Conservation (phyloP, 2,888 invertebrate species). For the Bembecia ichneumoniformis region DNA sequence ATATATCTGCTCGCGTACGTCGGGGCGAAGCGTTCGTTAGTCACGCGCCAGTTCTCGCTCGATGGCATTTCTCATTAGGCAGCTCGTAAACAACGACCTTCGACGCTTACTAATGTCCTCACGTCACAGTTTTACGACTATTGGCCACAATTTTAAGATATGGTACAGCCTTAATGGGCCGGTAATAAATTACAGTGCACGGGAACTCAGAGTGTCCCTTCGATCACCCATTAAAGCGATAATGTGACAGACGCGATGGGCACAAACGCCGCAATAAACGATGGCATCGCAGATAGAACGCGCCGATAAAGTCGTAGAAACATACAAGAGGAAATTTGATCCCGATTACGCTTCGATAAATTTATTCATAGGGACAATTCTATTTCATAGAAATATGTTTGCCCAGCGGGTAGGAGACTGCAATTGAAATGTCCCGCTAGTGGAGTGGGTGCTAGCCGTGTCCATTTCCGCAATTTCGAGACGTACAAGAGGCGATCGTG, state of each 20-base stretch:
- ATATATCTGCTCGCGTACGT: slow-evolving; percentile 17
- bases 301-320: not conserved
- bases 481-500: slow-evolving; percentile 66
- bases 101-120: slow-evolving; percentile 56
- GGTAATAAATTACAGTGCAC: slow-evolving; percentile 30
- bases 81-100: slow-evolving; percentile 58
- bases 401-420: slow-evolving; percentile 40
- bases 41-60: slow-evolving; percentile 38
- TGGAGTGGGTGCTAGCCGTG: slow-evolving; percentile 57
- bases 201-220: slow-evolving; percentile 27
- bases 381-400: slow-evolving; percentile 40
- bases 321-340: not conserved
- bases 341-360: not conserved
- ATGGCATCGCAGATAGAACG: not conserved
- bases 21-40: slow-evolving; percentile 34
- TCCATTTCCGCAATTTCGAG: slow-evolving; percentile 70
- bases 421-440: slow-evolving; percentile 69
- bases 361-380: slow-evolving; percentile 20
- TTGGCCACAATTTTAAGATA: slow-evolving; percentile 41
- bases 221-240: slow-evolving; percentile 26
- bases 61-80: slow-evolving; percentile 58
- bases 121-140: slow-evolving; percentile 52
- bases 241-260: slow-evolving; percentile 6
- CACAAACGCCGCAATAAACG: slow-evolving; percentile 9
- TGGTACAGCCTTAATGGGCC: slow-evolving; percentile 27